Evolutionary conservation across 2,797 vertebrate genomes (phyloP), one percentile per base, ranked within the genome.

Genomic region (Fistularia commersonii): DNA sequence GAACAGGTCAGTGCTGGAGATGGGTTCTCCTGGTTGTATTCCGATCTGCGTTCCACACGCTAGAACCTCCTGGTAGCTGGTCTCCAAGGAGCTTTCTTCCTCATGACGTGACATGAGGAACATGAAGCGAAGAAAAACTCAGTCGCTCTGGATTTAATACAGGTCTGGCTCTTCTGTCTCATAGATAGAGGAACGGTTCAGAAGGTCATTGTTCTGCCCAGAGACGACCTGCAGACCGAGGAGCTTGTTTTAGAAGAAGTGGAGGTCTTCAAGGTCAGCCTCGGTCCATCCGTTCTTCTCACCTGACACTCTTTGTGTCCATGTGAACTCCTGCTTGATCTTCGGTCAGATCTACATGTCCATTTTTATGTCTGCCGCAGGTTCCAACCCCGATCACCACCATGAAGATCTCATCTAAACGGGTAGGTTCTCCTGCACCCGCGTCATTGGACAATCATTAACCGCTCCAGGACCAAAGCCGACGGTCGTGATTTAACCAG

Each of bases 331-430:
- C n/a, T n/a, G n/a, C n/a, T n/a, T n/a, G n/a, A n/a, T n/a, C n/a
- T n/a, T n/a, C n/a, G n/a, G n/a, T n/a, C n/a, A n/a, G n/a, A n/a
- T 35, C 8, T 35, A 11, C 14, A 13, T 6, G 14, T 11, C 8
- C 1, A 2, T 23, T 8, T 41, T 34, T 32, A 69, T 7, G 53
- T 41, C 71, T 11, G 31, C 66, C 84, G 44, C 74, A 99, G 97
- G 88, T 96, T 49, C 95, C 97, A 5, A 95, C 92, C 0, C 80
- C 96, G 9, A 93, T 99, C 57, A 98, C 93, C 72, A 97, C 94
- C 0, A 99, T 99, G 97, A 98, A 95, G 86, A 98, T 99, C 76
- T 99, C 97, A 61, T 98, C 97, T 15, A 99, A 99, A 88, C 86
- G 97, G 84, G 97, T 99, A 86, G 86, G 93, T 87, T 53, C 5